A percentile compares a stretch with the other conserved stretches of the same genome.
These are phyloP conservation scores for Dasysyrphus tricinctus DNA, from an alignment of 2,888 invertebrate species.

Conservation along the genomic window DNA sequence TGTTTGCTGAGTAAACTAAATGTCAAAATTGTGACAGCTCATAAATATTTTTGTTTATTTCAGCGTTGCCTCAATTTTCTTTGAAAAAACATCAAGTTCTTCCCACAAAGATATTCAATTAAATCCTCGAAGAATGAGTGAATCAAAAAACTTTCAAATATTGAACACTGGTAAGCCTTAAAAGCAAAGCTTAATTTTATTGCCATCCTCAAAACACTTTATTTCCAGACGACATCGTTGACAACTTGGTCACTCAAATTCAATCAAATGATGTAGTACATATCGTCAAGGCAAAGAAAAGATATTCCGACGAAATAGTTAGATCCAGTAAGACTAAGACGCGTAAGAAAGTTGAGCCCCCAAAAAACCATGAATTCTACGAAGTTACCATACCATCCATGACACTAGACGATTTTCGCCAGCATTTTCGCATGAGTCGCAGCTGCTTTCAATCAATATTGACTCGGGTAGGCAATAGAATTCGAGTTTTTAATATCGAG, in stretches of 20 bases:
- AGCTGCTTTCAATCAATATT: conserved; percentile 28
- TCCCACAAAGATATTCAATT: background rate
- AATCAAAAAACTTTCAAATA: background rate
- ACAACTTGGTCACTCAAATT: background rate
- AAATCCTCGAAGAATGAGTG: background rate
- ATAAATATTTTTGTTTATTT: no score
- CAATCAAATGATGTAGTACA: background rate
- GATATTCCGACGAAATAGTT: no score
- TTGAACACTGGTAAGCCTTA: background rate
- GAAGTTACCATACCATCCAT: conserved; percentile 25
- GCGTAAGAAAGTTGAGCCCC: background rate
- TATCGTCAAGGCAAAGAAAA: background rate
- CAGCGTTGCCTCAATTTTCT: no score
- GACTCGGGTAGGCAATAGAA: conserved; percentile 22
- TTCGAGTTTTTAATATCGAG: conserved; percentile 43
- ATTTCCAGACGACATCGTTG: conserved; percentile 2
- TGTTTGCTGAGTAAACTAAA: no score
- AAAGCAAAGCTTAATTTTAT: background rate
- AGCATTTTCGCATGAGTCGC: conserved; percentile 61
- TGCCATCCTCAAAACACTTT: background rate
- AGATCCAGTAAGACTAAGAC: background rate
- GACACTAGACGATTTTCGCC: conserved; percentile 45
- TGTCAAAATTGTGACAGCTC: no score
- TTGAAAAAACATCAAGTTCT: no score
- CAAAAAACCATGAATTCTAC: conserved; percentile 35